Evolutionary conservation across 2,888 invertebrate species (phyloP).

Genomic region (Epinotia nisella): DNA sequence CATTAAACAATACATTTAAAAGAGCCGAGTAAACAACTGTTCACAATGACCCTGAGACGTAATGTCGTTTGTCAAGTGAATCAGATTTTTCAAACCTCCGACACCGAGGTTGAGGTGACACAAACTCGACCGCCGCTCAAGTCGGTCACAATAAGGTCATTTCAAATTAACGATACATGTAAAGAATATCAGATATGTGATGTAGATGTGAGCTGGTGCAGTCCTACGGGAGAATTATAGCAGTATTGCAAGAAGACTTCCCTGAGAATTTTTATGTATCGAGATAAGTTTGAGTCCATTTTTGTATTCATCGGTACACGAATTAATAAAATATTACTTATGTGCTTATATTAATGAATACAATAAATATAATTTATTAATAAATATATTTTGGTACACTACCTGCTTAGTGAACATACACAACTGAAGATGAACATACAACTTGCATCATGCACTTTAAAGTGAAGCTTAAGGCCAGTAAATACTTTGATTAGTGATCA

Average conservation of each 20-base stretch:
- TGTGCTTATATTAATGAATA: too few relatives aligned
- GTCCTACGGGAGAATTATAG: background rate
- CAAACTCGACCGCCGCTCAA: slow-evolving; percentile 25
- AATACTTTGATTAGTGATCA: too few relatives aligned
- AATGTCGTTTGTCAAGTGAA: slow-evolving; percentile 33
- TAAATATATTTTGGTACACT: too few relatives aligned
- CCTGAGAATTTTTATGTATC: too few relatives aligned
- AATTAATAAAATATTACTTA: too few relatives aligned
- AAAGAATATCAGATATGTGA: slow-evolving; percentile 1
- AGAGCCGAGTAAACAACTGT: slow-evolving; percentile 51
- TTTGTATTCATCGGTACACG: too few relatives aligned
- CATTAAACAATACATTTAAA: slow-evolving; percentile 48
- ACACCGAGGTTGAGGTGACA: slow-evolving; percentile 34
- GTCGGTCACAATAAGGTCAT: slow-evolving; percentile 52
- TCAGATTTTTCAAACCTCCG: slow-evolving; percentile 28
- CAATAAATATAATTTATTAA: too few relatives aligned
- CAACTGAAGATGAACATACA: too few relatives aligned
- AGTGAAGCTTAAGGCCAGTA: too few relatives aligned
- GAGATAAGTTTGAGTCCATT: too few relatives aligned
- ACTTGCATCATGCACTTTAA: too few relatives aligned
- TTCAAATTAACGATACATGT: slow-evolving; percentile 35
- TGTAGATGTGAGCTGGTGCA: background rate
- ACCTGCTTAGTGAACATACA: too few relatives aligned
- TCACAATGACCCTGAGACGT: slow-evolving; percentile 52
- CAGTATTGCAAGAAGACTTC: background rate